Conservation (phyloP, 2,113 vertebrate species). For the Dolichallabes microphthalmus region DNA sequence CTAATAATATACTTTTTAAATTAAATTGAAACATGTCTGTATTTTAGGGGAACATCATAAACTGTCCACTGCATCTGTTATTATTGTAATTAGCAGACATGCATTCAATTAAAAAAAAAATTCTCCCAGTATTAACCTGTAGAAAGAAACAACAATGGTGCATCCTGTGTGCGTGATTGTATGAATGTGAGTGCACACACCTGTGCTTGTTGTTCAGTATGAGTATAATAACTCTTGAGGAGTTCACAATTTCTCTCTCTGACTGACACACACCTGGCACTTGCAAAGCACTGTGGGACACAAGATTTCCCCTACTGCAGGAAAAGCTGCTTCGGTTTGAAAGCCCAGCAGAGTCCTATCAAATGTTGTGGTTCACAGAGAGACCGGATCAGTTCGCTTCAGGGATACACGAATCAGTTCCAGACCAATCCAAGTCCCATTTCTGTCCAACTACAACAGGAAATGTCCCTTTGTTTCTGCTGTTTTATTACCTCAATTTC, state of each 20-base stretch:
- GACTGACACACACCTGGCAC: slow-evolving; percentile 58
- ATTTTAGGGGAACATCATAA: background rate
- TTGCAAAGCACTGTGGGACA: slow-evolving; percentile 41
- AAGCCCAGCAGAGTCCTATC: slow-evolving; percentile 53
- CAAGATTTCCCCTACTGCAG: slow-evolving; percentile 50
- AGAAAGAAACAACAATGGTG: background rate
- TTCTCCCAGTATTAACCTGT: background rate
- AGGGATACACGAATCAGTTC: background rate
- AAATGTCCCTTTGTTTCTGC: background rate
- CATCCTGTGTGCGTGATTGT: slow-evolving; percentile 10
- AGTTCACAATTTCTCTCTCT: slow-evolving; percentile 47
- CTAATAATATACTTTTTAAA: background rate
- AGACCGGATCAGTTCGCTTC: slow-evolving; percentile 21
- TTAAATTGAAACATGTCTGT: background rate
- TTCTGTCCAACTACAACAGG: background rate
- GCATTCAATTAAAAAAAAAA: background rate
- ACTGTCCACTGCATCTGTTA: background rate
- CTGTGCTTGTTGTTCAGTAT: background rate
- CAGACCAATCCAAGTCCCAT: background rate
- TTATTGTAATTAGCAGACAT: background rate
- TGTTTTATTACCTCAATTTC: background rate
- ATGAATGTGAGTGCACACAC: slow-evolving; percentile 20
- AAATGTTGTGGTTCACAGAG: slow-evolving; percentile 54
- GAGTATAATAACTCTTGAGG: slow-evolving; percentile 48
- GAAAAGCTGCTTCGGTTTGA: slow-evolving; percentile 49